Conservation (phyloP, 2,888 invertebrate species). For the Galerucella pusilla region DNA sequence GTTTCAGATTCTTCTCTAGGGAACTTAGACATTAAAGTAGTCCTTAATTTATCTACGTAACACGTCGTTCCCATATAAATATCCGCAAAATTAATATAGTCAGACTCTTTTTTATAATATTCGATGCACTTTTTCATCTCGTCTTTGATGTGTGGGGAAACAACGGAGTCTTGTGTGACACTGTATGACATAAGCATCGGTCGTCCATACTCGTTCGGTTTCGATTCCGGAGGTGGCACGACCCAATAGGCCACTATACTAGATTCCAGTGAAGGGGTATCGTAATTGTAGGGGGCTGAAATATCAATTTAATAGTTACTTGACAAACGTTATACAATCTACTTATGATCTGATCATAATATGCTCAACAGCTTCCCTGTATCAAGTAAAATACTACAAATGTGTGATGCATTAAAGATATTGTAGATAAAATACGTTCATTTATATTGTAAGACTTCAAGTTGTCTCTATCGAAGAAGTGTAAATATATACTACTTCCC, state of each 20-base stretch:
- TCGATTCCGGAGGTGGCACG: constrained; percentile 93
- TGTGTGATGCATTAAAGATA: too few species aligned
- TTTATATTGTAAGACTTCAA: too few species aligned
- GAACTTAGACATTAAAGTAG: constrained; percentile 82
- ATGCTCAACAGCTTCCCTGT: too few species aligned
- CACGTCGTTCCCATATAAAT: constrained; percentile 77
- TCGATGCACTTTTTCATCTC: constrained; percentile 89
- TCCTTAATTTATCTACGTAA: constrained; percentile 87
- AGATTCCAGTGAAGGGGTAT: constrained; percentile 83
- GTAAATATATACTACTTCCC: too few species aligned
- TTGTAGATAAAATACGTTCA: too few species aligned
- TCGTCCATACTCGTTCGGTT: constrained; percentile 91
- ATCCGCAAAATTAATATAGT: constrained; percentile 75
- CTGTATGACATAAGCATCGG: constrained; percentile 92
- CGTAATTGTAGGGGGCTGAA: constrained; percentile 85
- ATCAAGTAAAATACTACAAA: too few species aligned
- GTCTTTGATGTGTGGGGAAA: constrained; percentile 83
- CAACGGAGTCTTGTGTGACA: constrained; percentile 82
- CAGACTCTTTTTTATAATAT: constrained; percentile 80
- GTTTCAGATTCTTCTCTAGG: constrained; percentile 81
- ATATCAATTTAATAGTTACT: constrained; percentile 42
- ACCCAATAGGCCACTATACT: constrained; percentile 93
- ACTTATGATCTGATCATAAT: too few species aligned
- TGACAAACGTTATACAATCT: too few species aligned
- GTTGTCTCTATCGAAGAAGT: too few species aligned